Percentiles rank a stretch among this genome's conserved stretches.
Conservation (phyloP, 2,888 invertebrate genomes). For the Notocelia uddmanniana region DNA sequence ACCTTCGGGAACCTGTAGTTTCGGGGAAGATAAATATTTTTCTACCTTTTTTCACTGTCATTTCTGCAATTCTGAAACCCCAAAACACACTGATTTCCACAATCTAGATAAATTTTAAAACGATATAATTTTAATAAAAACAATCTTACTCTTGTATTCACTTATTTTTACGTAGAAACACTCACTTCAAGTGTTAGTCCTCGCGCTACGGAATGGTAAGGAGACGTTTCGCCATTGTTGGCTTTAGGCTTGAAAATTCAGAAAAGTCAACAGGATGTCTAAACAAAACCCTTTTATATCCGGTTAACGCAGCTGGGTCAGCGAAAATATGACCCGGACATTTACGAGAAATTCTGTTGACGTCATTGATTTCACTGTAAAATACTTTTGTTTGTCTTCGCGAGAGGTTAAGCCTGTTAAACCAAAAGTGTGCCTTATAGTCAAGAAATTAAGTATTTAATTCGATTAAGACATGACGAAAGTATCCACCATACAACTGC, state of each 20-base stretch:
- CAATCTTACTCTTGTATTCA: background rate
- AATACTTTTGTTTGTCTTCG: background rate
- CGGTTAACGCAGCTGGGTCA: constrained; percentile 13
- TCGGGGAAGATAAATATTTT: too few species aligned
- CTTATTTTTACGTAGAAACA: background rate
- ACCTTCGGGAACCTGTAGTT: too few species aligned
- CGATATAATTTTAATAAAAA: background rate
- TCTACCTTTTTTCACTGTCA: too few species aligned
- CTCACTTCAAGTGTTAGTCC: constrained; percentile 4
- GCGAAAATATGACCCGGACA: background rate
- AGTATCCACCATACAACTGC: too few species aligned
- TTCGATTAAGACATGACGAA: background rate
- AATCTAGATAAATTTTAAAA: too few species aligned
- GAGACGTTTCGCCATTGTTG: constrained; percentile 18
- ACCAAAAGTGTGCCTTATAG: background rate
- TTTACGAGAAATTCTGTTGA: constrained; percentile 4
- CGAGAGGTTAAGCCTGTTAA: background rate
- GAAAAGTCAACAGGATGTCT: constrained; percentile 13
- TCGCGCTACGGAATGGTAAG: constrained; percentile 9
- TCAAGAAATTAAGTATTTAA: background rate
- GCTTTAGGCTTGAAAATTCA: constrained; percentile 2
- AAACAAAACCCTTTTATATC: constrained; percentile 18
- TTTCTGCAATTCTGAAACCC: too few species aligned
- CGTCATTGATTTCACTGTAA: constrained; percentile 5
- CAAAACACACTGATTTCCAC: too few species aligned